These are phyloP conservation scores for Meganola albula DNA, from an alignment of 2,888 invertebrate species.

Conservation along the genomic window DNA sequence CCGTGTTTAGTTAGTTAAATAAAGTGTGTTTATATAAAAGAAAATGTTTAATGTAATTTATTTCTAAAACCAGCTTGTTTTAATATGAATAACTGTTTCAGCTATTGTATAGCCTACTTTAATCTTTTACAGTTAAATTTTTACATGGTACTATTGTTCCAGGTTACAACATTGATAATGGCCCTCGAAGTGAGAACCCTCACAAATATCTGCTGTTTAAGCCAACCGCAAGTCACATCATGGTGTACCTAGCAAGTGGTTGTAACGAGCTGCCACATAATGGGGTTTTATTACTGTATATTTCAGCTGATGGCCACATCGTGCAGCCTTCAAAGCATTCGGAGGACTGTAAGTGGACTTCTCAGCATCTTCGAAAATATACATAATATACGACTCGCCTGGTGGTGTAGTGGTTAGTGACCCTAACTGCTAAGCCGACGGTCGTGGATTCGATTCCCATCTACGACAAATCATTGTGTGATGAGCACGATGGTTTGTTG, in stretches of 20 bases:
- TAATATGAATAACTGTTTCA: no score
- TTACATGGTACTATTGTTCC: constrained; percentile 16
- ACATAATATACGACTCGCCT: background rate
- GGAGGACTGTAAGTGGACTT: constrained; percentile 85
- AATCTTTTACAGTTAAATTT: background rate
- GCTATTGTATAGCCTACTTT: background rate
- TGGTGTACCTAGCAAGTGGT: constrained; percentile 94
- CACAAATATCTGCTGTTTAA: constrained; percentile 98
- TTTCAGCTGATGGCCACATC: constrained; percentile 95
- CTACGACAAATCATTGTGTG: no score
- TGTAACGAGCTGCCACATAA: constrained; percentile 95
- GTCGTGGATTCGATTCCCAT: no score
- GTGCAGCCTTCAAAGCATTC: constrained; percentile 87
- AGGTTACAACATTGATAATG: constrained; percentile 25
- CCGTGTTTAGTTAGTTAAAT: no score
- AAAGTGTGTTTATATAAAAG: no score
- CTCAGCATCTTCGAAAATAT: background rate
- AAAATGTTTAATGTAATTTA: no score
- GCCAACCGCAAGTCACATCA: constrained; percentile 94
- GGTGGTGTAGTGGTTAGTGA: no score
- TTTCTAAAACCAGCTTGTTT: no score
- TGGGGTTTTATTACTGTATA: constrained; percentile 93
- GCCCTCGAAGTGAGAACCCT: constrained; percentile 79
- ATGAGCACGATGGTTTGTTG: no score
- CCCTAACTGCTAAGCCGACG: no score